These are phyloP conservation scores for Coremacera marginata DNA, from an alignment of 2,888 invertebrate species.

Conservation along the genomic window DNA sequence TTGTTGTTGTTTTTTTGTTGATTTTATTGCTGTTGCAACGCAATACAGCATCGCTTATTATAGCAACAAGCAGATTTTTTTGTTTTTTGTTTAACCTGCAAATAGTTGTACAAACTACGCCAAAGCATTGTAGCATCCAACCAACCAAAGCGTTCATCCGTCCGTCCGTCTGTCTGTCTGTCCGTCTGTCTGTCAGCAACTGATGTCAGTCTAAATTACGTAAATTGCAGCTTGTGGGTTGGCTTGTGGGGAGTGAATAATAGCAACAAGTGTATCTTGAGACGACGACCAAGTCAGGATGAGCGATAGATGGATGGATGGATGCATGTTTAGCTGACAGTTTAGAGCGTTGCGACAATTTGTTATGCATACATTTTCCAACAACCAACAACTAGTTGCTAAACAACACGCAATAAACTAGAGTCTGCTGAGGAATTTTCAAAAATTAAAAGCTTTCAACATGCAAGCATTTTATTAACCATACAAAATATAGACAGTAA, in stretches of 20 bases:
- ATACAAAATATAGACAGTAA: constrained; percentile 2
- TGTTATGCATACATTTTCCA: no score
- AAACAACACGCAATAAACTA: no score
- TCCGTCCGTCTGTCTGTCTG: not conserved
- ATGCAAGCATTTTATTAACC: not conserved
- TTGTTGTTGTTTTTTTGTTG: not conserved
- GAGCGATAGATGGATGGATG: not conserved
- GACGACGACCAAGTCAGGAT: no score
- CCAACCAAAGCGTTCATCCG: not conserved
- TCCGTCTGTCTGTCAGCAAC: not conserved
- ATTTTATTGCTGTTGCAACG: not conserved
- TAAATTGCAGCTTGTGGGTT: constrained; percentile 5
- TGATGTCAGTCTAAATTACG: constrained; percentile 1
- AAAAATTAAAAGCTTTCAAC: not conserved
- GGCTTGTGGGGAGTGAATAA: not conserved
- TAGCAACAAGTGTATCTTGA: not conserved
- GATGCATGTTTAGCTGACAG: no score
- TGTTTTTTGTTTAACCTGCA: not conserved
- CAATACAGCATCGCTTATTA: not conserved
- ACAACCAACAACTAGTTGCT: not conserved
- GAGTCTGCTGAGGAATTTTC: no score
- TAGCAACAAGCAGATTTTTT: not conserved
- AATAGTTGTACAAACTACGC: not conserved
- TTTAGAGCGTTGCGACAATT: no score
- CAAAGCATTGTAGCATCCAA: not conserved